Evolutionary conservation across 2,888 invertebrate species (phyloP).

Genomic region (Gymnosoma rotundatum): DNA sequence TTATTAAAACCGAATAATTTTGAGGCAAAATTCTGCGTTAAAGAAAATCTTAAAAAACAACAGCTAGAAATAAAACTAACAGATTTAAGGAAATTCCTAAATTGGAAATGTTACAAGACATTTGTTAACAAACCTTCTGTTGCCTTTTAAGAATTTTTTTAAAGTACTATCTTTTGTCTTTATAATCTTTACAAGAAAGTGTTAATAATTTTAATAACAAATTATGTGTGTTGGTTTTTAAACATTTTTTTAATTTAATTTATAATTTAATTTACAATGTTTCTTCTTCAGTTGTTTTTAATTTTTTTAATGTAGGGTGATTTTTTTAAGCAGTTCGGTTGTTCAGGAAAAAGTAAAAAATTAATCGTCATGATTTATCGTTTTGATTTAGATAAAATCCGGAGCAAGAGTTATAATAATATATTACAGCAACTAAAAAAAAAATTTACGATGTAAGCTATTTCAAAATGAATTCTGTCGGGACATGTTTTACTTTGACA

Average conservation of each 20-base stretch:
- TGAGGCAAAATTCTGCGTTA: background rate
- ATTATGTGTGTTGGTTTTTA: conserved; percentile 46
- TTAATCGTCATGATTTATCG: too few species aligned
- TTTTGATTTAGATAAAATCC: too few species aligned
- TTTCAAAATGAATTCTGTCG: too few species aligned
- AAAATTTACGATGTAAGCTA: too few species aligned
- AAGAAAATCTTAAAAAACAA: background rate
- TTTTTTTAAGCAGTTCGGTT: background rate
- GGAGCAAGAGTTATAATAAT: too few species aligned
- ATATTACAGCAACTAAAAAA: too few species aligned
- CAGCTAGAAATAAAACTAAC: background rate
- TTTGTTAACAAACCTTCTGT: too few species aligned
- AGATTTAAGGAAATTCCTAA: background rate
- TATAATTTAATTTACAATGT: conserved; percentile 43
- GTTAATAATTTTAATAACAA: conserved; percentile 5
- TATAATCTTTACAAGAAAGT: conserved; percentile 16
- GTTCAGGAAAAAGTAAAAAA: background rate
- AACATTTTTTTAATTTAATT: conserved; percentile 44
- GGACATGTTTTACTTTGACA: too few species aligned
- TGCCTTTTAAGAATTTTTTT: conserved; percentile 7
- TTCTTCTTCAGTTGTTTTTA: conserved; percentile 28
- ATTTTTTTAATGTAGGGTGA: conserved; percentile 40
- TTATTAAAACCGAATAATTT: conserved; percentile 11
- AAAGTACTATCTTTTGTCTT: conserved; percentile 11
- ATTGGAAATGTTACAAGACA: too few species aligned